A percentile compares a stretch with the other conserved stretches of the same genome.
phyloP scores from a whole-genome alignment of 2,113 vertebrate genomes.

The Tonatia bakeri region DNA sequence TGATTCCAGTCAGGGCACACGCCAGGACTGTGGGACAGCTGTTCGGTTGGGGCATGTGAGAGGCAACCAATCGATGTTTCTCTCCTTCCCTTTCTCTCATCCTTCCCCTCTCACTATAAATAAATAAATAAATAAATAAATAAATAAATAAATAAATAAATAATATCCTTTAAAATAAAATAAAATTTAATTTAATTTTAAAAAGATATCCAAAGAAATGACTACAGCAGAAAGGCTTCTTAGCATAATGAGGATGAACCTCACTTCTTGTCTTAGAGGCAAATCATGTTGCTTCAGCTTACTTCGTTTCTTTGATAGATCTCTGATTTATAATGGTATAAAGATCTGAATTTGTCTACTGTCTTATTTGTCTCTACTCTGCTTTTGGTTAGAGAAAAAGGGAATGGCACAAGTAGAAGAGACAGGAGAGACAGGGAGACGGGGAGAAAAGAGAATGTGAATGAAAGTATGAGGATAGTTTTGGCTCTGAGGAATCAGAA shows the following conservation, averaged over 20 bases:
- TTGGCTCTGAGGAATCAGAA: neutral
- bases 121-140: too few relatives aligned
- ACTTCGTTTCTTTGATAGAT: neutral
- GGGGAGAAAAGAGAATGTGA: neutral
- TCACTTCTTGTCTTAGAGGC: neutral
- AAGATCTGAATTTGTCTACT: neutral
- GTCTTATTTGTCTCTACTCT: neutral
- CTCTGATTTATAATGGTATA: neutral
- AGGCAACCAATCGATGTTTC: too few relatives aligned
- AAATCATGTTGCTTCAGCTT: neutral
- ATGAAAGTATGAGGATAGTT: neutral
- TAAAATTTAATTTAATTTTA: neutral
- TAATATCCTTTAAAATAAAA: too few relatives aligned
- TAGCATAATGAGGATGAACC: neutral
- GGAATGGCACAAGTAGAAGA: neutral
- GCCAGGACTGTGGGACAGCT: too few relatives aligned
- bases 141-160: too few relatives aligned
- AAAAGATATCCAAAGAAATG: neutral
- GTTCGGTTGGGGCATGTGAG: too few relatives aligned
- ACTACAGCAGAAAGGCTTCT: neutral
- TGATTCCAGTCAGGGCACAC: too few relatives aligned
- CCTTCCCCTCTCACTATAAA: too few relatives aligned
- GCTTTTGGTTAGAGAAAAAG: neutral
- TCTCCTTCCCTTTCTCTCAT: too few relatives aligned
- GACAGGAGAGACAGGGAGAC: neutral